These are phyloP conservation scores for Grantiella picta DNA, from an alignment of 2,113 vertebrate genomes.

Conservation along the genomic window DNA sequence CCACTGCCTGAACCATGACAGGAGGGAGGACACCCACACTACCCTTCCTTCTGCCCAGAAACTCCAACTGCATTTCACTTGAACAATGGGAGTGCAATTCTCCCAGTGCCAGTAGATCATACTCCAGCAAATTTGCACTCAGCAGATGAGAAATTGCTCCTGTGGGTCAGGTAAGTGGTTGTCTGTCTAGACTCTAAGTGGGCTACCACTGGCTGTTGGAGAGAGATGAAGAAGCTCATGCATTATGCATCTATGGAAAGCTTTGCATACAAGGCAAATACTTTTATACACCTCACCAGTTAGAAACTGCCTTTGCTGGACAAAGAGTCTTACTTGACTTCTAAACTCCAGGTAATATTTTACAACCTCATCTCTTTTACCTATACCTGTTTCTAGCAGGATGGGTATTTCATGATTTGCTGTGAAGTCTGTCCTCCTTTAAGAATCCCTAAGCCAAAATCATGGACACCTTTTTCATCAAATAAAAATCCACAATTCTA, in stretches of 20 bases:
- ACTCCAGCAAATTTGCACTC: neutral
- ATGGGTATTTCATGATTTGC: neutral
- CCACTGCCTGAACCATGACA: neutral
- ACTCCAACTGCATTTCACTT: neutral
- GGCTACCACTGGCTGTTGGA: neutral
- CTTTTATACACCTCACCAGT: neutral
- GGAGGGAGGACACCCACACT: accelerated
- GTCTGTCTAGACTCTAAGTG: neutral
- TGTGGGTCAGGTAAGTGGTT: neutral
- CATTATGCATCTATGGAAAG: neutral
- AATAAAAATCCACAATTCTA: neutral
- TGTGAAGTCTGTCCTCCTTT: neutral
- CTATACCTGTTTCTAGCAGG: neutral
- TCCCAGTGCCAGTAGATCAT: neutral
- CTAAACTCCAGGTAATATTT: neutral
- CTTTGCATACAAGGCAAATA: neutral
- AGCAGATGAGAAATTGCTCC: neutral
- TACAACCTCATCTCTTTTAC: neutral
- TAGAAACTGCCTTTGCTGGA: neutral
- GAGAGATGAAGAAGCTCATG: neutral
- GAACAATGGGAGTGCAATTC: neutral
- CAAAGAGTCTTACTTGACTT: neutral
- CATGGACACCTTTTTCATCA: neutral
- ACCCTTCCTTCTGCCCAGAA: neutral
- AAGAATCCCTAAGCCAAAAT: neutral